Conservation (phyloP, 1,140 invertebrate species). For the Aphaenogaster ashmeadi region DNA sequence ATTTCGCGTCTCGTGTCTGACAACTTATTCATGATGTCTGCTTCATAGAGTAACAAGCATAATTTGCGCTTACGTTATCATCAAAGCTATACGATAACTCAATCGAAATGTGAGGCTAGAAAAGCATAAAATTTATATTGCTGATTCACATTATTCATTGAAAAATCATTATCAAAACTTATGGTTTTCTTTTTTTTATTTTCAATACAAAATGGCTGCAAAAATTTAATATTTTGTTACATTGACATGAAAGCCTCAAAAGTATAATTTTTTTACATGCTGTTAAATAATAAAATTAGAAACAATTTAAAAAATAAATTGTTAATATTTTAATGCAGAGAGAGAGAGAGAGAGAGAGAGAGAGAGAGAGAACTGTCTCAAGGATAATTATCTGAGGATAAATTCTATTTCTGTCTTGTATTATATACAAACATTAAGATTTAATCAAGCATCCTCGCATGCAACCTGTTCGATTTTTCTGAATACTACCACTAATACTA, state of each 20-base stretch:
- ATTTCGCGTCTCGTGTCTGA: conserved; percentile 34
- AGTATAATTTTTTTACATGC: too few relatives aligned
- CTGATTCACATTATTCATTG: background rate
- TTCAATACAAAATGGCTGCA: background rate
- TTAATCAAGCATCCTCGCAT: background rate
- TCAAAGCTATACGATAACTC: background rate
- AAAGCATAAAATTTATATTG: background rate
- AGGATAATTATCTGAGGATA: background rate
- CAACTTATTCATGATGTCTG: conserved; percentile 44
- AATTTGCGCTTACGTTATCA: conserved; percentile 33
- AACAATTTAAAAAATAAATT: background rate
- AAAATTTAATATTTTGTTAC: conserved; percentile 11
- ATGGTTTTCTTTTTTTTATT: background rate
- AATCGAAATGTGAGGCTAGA: background rate
- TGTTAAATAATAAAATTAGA: too few relatives aligned
- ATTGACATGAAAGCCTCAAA: too few relatives aligned
- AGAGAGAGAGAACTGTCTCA: background rate
- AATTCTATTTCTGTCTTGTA: background rate
- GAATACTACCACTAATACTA: background rate
- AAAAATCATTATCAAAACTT: background rate
- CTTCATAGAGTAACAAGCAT: conserved; percentile 21
- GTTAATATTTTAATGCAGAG: background rate
- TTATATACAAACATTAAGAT: background rate
- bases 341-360: background rate
- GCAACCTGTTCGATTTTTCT: background rate